Evolutionary conservation across 92 coral and sea anemone species (phyloP), one percentile per base, ranked within the genome.

Genomic region (Siderastrea radians): DNA sequence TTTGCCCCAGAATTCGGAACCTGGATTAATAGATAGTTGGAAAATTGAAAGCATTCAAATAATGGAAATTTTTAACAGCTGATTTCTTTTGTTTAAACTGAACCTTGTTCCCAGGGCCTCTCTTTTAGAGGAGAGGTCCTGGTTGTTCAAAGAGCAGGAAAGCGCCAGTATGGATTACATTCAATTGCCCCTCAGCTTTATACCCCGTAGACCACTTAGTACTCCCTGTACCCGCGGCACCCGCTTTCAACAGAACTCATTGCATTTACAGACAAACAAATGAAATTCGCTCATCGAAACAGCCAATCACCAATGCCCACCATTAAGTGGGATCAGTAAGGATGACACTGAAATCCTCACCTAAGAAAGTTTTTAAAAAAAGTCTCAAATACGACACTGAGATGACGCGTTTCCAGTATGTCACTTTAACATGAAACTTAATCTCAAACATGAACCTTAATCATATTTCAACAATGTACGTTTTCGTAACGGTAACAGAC

Each of bases 1-100:
- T 50, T 84, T 74, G n/a, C 78, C 88, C 82, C 88, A 84, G 49
- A 84, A 84, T 62, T 84, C 78, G 2, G 88, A 47, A 4, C 71
- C 82, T 75, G 52, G 45, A 50, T 73, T 46, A 72, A 1, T 38
- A 16, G 2, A 13, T 44, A 43, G 10, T 7, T 9, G 13, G 13
- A 55, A 13, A 55, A 55, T 55, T 13, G 13, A 13, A 55, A 5
- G 55, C 67, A 62, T 62, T 11, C n/a, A 62, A 62, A n/a, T 62
- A 12, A 62, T 62, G 38, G 38, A 17, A 16, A 16, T 63, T 14
- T 4, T 63, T 17, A 4, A 2, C 13, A 17, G 4, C 3, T 16
- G 68, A 14, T 63, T 63, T 13, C 5, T 13, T 13, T 3, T 7
- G 3, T 13, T 13, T 59, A 3, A 3, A 13, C 15, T 59, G 13